These are phyloP conservation scores for Drosophila sturtevanti DNA, from an alignment of 1,140 invertebrate species.

Conservation along the genomic window DNA sequence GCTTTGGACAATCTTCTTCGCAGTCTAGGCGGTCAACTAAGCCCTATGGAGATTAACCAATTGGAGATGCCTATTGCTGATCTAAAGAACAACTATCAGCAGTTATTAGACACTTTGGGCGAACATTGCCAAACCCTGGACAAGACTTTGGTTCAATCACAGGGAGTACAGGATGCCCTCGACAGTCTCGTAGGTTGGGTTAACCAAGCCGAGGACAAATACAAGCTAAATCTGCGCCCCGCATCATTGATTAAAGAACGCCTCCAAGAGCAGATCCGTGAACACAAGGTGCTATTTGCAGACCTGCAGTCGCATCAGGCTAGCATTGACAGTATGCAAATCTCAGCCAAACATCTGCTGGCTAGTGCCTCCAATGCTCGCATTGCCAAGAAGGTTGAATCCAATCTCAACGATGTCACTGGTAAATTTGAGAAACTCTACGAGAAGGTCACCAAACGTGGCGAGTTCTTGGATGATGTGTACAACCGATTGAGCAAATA, in stretches of 20 bases:
- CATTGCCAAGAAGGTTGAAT: conserved; percentile 94
- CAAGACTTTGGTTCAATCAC: conserved; percentile 94
- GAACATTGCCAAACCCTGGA: conserved; percentile 93
- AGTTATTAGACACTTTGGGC: conserved; percentile 88
- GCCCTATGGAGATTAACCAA: conserved; percentile 89
- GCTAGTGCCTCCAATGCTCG: conserved; percentile 91
- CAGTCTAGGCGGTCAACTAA: conserved; percentile 91
- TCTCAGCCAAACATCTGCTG: conserved; percentile 91
- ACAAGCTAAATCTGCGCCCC: conserved; percentile 91
- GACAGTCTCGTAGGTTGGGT: conserved; percentile 94
- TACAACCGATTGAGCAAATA: conserved; percentile 88
- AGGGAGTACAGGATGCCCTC: conserved; percentile 96
- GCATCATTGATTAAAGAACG: conserved; percentile 94
- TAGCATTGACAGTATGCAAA: conserved; percentile 91
- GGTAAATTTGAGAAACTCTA: conserved; percentile 92
- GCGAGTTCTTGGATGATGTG: conserved; percentile 92
- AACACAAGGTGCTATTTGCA: conserved; percentile 90
- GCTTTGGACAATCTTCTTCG: conserved; percentile 88
- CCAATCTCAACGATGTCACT: conserved; percentile 93
- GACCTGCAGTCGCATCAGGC: conserved; percentile 93
- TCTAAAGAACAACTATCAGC: conserved; percentile 90
- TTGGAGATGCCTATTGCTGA: conserved; percentile 91
- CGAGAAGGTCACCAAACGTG: conserved; percentile 90
- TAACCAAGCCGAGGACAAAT: conserved; percentile 91
- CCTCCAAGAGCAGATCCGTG: conserved; percentile 93